These are phyloP conservation scores for Gymnocephalus cernua DNA, from an alignment of 2,113 vertebrate species.

Conservation along the genomic window DNA sequence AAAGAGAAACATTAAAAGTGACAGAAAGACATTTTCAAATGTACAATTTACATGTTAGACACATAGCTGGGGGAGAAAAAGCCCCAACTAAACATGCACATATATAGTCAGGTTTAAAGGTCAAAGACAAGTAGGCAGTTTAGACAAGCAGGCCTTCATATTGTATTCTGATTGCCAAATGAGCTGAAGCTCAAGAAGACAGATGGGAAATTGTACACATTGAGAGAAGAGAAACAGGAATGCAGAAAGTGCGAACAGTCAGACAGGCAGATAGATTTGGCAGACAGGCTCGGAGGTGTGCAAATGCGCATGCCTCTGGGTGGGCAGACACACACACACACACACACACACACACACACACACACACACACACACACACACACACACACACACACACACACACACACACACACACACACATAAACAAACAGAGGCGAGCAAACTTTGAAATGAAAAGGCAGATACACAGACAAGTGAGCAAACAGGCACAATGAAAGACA, in stretches of 20 bases:
- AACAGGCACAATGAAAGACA: conserved; percentile 28
- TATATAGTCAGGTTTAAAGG: conserved; percentile 2
- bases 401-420: conserved; percentile 47
- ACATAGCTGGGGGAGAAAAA: background rate
- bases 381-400: conserved; percentile 46
- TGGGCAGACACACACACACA: conserved; percentile 51
- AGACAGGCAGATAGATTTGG: conserved; percentile 38
- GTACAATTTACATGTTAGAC: conserved; percentile 16
- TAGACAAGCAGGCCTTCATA: background rate
- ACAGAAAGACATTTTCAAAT: background rate
- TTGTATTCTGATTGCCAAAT: conserved; percentile 10
- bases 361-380: conserved; percentile 49
- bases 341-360: conserved; percentile 43
- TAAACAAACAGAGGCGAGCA: conserved; percentile 17
- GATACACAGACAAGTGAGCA: conserved; percentile 38
- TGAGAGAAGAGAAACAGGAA: conserved; percentile 12
- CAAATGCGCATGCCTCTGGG: conserved; percentile 49
- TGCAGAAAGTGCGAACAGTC: conserved; percentile 2
- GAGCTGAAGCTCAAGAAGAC: conserved; percentile 17
- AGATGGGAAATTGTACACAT: background rate
- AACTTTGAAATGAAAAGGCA: conserved; percentile 51
- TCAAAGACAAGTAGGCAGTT: conserved; percentile 8
- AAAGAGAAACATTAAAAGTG: background rate
- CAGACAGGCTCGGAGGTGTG: conserved; percentile 47
- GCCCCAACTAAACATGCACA: background rate